Evolutionary conservation across 2,888 invertebrate genomes (phyloP).

Genomic region (Sarcophaga variegata): DNA sequence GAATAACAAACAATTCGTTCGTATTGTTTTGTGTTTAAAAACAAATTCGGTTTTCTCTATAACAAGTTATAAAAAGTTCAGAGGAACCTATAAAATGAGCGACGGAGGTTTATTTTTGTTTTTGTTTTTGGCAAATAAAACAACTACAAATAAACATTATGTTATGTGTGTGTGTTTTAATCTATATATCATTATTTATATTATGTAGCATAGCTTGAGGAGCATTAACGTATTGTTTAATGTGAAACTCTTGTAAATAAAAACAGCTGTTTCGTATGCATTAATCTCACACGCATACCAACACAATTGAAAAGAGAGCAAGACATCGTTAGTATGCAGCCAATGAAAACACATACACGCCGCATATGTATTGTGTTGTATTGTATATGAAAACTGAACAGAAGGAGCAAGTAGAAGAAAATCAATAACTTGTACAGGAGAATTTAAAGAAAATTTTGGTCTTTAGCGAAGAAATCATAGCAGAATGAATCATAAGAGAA

Average conservation of each 20-base stretch:
- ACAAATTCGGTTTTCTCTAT: not conserved
- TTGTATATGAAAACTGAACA: too few species aligned
- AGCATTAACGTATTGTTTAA: conserved; percentile 31
- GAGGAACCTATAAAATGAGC: not conserved
- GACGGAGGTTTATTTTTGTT: not conserved
- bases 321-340: not conserved
- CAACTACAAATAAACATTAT: conserved; percentile 15
- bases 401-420: not conserved
- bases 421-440: conserved; percentile 19
- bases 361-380: too few species aligned
- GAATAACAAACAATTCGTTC: not conserved
- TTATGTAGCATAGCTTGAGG: conserved; percentile 14
- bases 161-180: conserved; percentile 1
- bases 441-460: not conserved
- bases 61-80: not conserved
- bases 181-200: not conserved
- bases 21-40: not conserved
- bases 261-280: conserved; percentile 49
- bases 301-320: not conserved
- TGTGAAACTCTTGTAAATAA: conserved; percentile 9
- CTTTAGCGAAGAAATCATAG: too few species aligned
- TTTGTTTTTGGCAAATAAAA: not conserved
- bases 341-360: not conserved
- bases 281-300: conserved; percentile 29
- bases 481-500: too few species aligned